A percentile compares a stretch with the other conserved stretches of the same genome.
These are phyloP conservation scores for Rhinoraja longicauda DNA, from an alignment of 2,797 vertebrate species.

Conservation along the genomic window DNA sequence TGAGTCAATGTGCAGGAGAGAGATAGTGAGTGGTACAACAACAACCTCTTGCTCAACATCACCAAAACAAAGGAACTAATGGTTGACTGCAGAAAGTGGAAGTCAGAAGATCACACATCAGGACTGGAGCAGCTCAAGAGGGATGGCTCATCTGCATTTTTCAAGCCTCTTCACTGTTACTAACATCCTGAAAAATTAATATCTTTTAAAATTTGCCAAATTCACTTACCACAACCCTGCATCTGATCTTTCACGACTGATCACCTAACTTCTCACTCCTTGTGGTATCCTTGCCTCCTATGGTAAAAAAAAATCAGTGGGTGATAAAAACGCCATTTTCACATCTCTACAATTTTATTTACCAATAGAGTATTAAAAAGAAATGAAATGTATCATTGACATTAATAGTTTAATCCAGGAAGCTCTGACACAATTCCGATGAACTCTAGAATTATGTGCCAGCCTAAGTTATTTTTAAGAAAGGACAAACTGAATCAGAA, in stretches of 20 bases:
- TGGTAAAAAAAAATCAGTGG: neutral
- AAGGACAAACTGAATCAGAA: neutral
- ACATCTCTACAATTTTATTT: neutral
- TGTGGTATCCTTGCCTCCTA: neutral
- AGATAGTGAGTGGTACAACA: too few relatives aligned
- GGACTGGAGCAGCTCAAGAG: too few relatives aligned
- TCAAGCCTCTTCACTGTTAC: too few relatives aligned
- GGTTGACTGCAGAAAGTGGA: too few relatives aligned
- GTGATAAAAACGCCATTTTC: neutral
- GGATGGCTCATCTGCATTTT: too few relatives aligned
- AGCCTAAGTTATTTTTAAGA: neutral
- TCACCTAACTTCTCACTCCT: neutral
- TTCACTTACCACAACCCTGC: neutral
- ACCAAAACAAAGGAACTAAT: too few relatives aligned
- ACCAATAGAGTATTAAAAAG: neutral
- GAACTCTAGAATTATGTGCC: neutral
- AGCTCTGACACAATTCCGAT: neutral
- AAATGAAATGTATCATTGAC: neutral
- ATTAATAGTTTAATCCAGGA: neutral
- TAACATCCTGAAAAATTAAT: too few relatives aligned
- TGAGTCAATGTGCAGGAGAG: too few relatives aligned
- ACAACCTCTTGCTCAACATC: too few relatives aligned
- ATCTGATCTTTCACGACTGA: neutral
- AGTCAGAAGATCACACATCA: too few relatives aligned
- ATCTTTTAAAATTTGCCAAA: too few relatives aligned